Conservation (phyloP, 2,888 invertebrate genomes). For the Orthosia gothica region DNA sequence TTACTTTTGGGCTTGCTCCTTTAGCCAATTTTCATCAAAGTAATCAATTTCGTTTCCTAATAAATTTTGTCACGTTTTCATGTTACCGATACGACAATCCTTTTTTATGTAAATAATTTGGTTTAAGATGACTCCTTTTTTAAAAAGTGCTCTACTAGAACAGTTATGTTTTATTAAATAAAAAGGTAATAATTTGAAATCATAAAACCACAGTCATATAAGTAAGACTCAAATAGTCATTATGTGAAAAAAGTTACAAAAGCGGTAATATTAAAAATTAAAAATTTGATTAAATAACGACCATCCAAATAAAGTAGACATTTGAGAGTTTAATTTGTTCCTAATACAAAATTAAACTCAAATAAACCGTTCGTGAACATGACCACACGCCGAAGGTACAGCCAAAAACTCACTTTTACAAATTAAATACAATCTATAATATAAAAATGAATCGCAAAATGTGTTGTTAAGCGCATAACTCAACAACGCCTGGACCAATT, state of each 20-base stretch:
- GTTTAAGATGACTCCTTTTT: neutral
- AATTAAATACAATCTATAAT: too few relatives aligned
- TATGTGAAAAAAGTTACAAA: neutral
- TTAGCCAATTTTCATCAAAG: neutral
- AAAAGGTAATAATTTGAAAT: too few relatives aligned
- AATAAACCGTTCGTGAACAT: neutral
- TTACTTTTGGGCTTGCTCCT: neutral
- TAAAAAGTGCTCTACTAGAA: too few relatives aligned
- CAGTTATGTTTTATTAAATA: too few relatives aligned
- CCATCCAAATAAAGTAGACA: neutral
- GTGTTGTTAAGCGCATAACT: too few relatives aligned
- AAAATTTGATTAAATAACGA: neutral
- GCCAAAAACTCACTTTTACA: neutral
- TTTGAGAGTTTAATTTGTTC: neutral
- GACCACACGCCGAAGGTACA: neutral
- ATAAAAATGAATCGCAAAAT: too few relatives aligned
- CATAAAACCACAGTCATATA: too few relatives aligned
- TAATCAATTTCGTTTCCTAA: neutral
- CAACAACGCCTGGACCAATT: too few relatives aligned
- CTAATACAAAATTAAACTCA: conserved; percentile 5
- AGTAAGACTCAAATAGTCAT: neutral
- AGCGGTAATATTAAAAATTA: neutral
- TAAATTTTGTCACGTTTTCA: neutral
- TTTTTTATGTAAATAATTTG: neutral
- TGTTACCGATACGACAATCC: neutral